These are phyloP conservation scores for Protonemura montana DNA, from an alignment of 2,888 invertebrate species.

Conservation along the genomic window DNA sequence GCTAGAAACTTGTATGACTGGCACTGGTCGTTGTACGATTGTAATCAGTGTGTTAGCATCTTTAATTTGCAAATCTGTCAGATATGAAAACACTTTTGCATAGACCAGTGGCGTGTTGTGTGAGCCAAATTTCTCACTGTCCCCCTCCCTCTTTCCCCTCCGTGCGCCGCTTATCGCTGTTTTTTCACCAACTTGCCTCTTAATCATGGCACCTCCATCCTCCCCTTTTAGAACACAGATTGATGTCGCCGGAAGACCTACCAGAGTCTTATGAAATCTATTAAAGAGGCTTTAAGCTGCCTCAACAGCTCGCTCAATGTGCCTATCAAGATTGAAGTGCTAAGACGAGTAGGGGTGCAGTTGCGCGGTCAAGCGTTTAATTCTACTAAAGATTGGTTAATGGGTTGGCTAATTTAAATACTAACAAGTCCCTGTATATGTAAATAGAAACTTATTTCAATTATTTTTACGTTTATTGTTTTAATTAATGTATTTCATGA, in stretches of 20 bases:
- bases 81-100: too few relatives aligned
- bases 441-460: not conserved
- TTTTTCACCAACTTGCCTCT: not conserved
- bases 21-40: too few relatives aligned
- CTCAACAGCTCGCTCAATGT: not conserved
- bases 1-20: too few relatives aligned
- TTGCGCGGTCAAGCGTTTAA: not conserved
- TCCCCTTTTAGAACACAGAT: not conserved
- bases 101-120: not conserved
- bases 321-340: not conserved
- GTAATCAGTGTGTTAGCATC: too few relatives aligned
- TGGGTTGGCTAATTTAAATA: too few relatives aligned
- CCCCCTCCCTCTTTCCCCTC: too few relatives aligned
- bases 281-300: not conserved
- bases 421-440: too few relatives aligned
- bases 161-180: not conserved
- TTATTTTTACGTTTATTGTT: not conserved
- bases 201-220: not conserved
- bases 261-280: conserved; percentile 7
- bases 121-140: not conserved
- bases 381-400: too few relatives aligned
- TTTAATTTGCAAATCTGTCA: too few relatives aligned
- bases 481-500: not conserved
- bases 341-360: not conserved
- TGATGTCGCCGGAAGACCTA: conserved; percentile 12